Base-by-base conservation (phyloP, 2,113 vertebrate species). In the Kobus ellipsiprymnus region DNA sequence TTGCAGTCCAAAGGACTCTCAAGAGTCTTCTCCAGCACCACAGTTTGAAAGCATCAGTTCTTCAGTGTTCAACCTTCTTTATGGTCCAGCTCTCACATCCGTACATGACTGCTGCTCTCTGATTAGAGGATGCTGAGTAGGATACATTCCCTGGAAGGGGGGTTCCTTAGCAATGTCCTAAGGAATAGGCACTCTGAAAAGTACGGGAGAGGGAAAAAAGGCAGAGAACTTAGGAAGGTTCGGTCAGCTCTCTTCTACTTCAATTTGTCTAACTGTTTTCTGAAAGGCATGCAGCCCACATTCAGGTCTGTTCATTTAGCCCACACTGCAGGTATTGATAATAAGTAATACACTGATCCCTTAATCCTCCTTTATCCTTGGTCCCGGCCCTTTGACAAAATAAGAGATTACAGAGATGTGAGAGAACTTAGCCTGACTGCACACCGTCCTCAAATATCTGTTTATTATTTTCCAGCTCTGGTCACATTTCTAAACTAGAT, bases 401-500 rank as follows among this genome's bases (percentile, higher is more conserved):
- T 30, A 57, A 95, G 54, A 87, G 62, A 81, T 93, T 59, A 74
- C 5, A 55, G 27, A 80, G 77, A 15, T n/a, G 27, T 36, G 52
- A 87, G 50, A 77, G 57, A 95, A 95, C 62, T 78, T 17, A 92
- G 40, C 30, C 19, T 25, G 30, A 62, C 9, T 21, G 14, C 21
- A 46, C 44, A 81, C 1, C 21, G 10, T 74, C 54, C 40, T 88
- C 64, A 44, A 59, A 13, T 80, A 77, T 27, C 44, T 87, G 71
- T 74, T 95, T 57, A 77, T 71, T 90, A 62, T 88, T 95, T 95
- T 46, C 54, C 52, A 93, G 48, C 50, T 96, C 59, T 87, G 71
- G 88, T 92, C 50, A 71, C 90, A 90, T 80, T 71, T 92, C 67
- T 95, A 30, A 96, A 78, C 48, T 80, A 50, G 46, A 90, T 54